Conservation (phyloP, 2,113 vertebrate species). For the Tetrax tetrax region DNA sequence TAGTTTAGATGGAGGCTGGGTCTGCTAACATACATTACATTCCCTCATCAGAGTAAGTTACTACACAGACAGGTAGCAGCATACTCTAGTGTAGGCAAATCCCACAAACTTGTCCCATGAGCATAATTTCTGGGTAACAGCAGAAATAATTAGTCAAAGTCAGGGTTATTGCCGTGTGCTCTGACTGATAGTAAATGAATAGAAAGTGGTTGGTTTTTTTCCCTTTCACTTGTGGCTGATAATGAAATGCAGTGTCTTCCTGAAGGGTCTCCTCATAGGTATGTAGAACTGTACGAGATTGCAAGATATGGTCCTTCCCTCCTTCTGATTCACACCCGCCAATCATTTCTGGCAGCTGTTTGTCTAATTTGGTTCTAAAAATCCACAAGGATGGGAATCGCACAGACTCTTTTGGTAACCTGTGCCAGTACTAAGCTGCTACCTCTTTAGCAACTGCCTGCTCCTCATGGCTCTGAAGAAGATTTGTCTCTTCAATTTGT, state of each 20-base stretch:
- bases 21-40: neutral
- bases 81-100: neutral
- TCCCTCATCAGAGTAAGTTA: neutral
- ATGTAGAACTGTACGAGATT: neutral
- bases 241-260: neutral
- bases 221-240: neutral
- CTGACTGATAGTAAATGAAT: neutral
- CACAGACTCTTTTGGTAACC: neutral
- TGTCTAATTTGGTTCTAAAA: neutral
- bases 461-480: neutral
- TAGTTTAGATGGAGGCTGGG: neutral
- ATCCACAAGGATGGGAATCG: neutral
- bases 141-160: neutral
- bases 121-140: neutral
- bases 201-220: neutral
- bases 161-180: neutral
- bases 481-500: slow-evolving; percentile 8
- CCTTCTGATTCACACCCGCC: neutral
- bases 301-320: neutral
- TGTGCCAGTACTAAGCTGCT: neutral
- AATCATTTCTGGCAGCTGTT: neutral
- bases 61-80: neutral
- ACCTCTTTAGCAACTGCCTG: neutral
- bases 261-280: neutral
- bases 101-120: neutral